Conservation (phyloP, 2,888 invertebrate genomes). For the Aelia acuminata region DNA sequence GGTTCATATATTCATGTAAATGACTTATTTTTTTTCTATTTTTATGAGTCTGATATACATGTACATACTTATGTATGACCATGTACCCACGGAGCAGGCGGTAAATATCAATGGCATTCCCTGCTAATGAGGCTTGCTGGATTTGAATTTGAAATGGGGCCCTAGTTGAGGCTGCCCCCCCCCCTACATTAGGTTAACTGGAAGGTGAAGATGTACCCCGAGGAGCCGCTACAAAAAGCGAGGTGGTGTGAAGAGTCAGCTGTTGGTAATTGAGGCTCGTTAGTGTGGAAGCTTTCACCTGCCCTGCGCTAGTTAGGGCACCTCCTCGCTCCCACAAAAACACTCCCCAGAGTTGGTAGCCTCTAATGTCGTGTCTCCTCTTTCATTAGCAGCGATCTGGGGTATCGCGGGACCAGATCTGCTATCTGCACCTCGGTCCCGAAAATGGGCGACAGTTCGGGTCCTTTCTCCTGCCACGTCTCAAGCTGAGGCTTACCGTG, state of each 20-base stretch:
- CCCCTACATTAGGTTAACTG: neutral
- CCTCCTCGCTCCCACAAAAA: neutral
- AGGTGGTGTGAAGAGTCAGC: conserved; percentile 43
- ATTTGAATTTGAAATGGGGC: conserved; percentile 19
- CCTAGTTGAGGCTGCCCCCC: neutral
- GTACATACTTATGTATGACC: neutral
- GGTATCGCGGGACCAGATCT: neutral
- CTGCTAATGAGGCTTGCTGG: neutral
- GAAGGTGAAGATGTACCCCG: neutral
- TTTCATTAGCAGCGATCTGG: neutral
- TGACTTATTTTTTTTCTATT: neutral
- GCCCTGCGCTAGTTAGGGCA: neutral
- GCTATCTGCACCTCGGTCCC: neutral
- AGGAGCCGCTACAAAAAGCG: neutral
- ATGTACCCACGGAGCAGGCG: neutral
- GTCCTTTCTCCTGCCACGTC: neutral
- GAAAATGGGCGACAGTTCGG: neutral
- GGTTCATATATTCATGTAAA: neutral
- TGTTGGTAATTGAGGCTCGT: conserved; percentile 40
- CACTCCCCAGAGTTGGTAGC: neutral
- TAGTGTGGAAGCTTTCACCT: conserved; percentile 29
- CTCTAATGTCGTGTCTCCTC: conserved; percentile 5
- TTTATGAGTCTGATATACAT: neutral
- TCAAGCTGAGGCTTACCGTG: too few relatives aligned
- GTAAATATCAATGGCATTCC: conserved; percentile 21